These are phyloP conservation scores for Irena cyanogastra DNA, from an alignment of 2,113 vertebrate genomes.

Conservation along the genomic window DNA sequence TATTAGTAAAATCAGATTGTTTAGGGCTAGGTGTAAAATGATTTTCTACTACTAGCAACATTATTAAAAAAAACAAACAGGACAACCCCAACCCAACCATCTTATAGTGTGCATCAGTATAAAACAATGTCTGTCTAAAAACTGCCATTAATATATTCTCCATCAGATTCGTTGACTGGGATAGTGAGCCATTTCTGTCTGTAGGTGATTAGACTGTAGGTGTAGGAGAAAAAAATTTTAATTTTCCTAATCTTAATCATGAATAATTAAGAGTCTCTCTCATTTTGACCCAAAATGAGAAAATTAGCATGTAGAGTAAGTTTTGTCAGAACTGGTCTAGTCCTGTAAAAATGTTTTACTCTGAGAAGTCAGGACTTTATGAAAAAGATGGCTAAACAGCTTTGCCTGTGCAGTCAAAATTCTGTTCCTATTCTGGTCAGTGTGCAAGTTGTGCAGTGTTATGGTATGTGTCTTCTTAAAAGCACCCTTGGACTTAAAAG, in stretches of 20 bases:
- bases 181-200: not conserved
- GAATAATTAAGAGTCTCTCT: not conserved
- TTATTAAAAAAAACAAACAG: not conserved
- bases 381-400: not conserved
- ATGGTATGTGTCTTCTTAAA: not conserved
- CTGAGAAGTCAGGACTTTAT: not conserved
- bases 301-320: not conserved
- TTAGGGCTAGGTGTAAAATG: not conserved
- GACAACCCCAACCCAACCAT: not conserved
- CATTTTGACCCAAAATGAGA: not conserved
- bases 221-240: not conserved
- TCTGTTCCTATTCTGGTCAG: not conserved
- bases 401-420: not conserved
- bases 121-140: not conserved
- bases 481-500: not conserved
- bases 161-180: not conserved
- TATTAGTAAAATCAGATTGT: not conserved
- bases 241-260: not conserved
- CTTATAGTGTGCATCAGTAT: not conserved
- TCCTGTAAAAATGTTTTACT: not conserved
- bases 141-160: not conserved
- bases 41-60: not conserved
- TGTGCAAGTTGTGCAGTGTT: not conserved
- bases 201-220: not conserved
- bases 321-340: not conserved